Conservation (phyloP, 2,888 invertebrate species). For the Tipula unca region DNA sequence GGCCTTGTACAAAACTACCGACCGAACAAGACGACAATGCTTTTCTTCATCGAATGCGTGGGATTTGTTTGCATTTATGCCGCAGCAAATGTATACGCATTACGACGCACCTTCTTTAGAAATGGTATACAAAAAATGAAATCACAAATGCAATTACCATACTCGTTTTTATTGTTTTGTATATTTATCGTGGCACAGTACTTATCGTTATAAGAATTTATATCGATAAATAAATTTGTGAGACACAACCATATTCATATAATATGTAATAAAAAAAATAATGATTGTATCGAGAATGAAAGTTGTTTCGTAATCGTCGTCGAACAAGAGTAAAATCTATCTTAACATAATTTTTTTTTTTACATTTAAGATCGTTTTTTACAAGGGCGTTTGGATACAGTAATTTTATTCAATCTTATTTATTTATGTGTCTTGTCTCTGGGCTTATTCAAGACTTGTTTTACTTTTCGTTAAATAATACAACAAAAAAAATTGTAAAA, state of each 20-base stretch:
- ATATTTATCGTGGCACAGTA: no score
- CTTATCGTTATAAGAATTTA: no score
- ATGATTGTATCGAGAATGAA: constrained; percentile 2
- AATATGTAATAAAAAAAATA: neutral
- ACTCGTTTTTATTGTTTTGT: no score
- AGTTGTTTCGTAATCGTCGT: constrained; percentile 14
- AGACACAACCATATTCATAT: neutral
- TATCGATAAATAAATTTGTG: neutral
- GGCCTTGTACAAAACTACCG: no score
- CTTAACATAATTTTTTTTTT: neutral
- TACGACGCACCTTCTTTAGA: no score
- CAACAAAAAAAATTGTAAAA: neutral
- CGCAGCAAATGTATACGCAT: no score
- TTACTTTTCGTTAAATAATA: neutral
- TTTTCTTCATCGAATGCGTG: no score
- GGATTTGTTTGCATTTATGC: no score
- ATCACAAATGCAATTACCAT: no score
- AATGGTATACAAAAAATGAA: no score
- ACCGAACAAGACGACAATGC: no score
- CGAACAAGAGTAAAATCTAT: neutral
- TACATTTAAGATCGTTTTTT: neutral
- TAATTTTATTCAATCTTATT: neutral
- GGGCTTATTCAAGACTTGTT: neutral
- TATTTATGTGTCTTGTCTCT: neutral
- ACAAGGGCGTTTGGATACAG: neutral